Base-by-base conservation (phyloP, 2,888 invertebrate species). In the Galerucella nymphaeae region DNA sequence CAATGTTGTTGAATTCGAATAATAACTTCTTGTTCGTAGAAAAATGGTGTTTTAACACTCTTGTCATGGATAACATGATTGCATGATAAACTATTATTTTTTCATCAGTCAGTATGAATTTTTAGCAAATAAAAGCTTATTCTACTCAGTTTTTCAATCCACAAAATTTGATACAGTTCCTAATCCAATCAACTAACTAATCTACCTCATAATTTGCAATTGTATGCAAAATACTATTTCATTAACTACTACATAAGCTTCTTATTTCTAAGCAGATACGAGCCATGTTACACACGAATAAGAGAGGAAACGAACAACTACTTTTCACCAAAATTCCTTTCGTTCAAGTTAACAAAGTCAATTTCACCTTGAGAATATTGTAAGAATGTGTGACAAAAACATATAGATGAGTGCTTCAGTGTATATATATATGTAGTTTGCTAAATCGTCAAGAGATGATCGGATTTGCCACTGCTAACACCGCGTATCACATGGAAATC, bases 401-500 rank as follows among this genome's bases (percentile, higher is more conserved):
- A 64, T 48, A 70, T 30, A 69, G 9, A 41, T 6, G 45, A 64
- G 45, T 63, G 59, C 69, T 62, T 68, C 65, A 20, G 53, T 18
- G 61, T 38, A 69, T 53, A 65, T 38, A 69, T 53, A 16, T 53
- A 18, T 68, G 66, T 74, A 74, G 74, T 74, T 71, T 67, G 66
- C 68, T 68, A 71, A 74, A 74, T 74, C 74, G 74, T 71, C 53
- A 68, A 70, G 70, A 71, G 74, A 63, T 74, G 74, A 74, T 74
- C 74, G 74, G 74, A 74, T 74, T 74, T 71, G 68, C 45, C 48
- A 64, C 50, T 74, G 65, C 71, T 68, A 74, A 74, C 71, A 68
- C 74, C 74, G 68, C 71, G 70, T 71, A 74, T 71, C 65, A 65
- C 73, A 63, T 65, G 53, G 16, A 66, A 66, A 73, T 70, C 71